Conservation (phyloP, 2,888 invertebrate genomes). For the Desoria tigrina region DNA sequence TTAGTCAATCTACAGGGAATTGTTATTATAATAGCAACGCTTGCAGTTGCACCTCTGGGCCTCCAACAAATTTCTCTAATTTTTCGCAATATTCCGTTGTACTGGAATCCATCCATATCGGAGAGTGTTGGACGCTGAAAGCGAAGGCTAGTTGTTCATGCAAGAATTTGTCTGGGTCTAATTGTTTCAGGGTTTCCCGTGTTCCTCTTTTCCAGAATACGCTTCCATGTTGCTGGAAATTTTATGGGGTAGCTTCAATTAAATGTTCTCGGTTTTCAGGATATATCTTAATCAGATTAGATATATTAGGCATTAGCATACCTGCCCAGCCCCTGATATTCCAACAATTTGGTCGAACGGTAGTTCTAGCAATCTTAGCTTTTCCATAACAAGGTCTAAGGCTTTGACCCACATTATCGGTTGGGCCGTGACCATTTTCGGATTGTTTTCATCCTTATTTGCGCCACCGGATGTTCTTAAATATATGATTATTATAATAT, state of each 20-base stretch:
- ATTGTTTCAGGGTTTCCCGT: conserved; percentile 64
- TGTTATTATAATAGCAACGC: too few relatives aligned
- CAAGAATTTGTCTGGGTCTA: conserved; percentile 74
- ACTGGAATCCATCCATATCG: conserved; percentile 96
- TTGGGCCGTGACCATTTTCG: conserved; percentile 71
- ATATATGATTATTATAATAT: too few relatives aligned
- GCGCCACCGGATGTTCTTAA: conserved; percentile 67
- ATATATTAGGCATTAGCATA: neutral
- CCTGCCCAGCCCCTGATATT: conserved; percentile 77
- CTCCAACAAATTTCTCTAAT: conserved; percentile 80
- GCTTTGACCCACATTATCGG: conserved; percentile 95
- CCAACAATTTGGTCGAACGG: conserved; percentile 80
- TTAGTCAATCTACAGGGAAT: too few relatives aligned
- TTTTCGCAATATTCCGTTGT: conserved; percentile 72
- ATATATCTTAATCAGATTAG: too few relatives aligned
- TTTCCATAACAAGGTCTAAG: conserved; percentile 84
- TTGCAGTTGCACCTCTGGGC: conserved; percentile 73
- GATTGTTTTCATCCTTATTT: conserved; percentile 60
- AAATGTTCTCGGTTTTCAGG: too few relatives aligned
- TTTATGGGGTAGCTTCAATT: neutral
- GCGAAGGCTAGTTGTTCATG: conserved; percentile 78
- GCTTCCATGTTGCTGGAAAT: conserved; percentile 88
- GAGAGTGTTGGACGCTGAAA: conserved; percentile 78
- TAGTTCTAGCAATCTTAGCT: conserved; percentile 75
- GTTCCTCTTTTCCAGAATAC: conserved; percentile 89